phyloP scores from a whole-genome alignment of 2,888 invertebrate genomes.

The Acholoe squamosa region DNA sequence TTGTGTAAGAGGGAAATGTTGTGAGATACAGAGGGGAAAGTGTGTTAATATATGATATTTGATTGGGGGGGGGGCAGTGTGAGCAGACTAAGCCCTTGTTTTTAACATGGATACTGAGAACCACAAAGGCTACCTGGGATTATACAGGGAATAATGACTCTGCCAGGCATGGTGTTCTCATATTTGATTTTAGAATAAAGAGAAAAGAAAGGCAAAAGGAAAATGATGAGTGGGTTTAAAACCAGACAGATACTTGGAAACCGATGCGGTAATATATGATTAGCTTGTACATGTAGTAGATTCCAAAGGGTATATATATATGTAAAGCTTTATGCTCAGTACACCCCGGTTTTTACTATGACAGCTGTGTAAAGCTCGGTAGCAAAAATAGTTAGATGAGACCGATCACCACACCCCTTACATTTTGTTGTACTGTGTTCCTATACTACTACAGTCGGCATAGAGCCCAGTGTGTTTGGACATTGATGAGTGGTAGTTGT shows the following conservation, averaged over 20 bases:
- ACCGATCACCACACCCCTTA: not conserved
- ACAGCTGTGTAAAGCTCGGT: not conserved
- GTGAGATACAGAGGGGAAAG: no score
- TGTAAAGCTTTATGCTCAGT: not conserved
- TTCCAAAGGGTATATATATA: no score
- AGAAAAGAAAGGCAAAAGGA: not conserved
- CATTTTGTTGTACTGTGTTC: not conserved
- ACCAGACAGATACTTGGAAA: not conserved
- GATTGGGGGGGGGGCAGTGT: no score
- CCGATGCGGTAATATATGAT: no score
- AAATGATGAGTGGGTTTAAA: not conserved
- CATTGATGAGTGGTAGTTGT: not conserved
- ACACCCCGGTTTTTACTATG: not conserved
- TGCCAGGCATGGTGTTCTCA: no score
- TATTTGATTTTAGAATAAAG: no score
- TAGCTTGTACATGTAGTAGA: no score
- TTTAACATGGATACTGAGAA: no score
- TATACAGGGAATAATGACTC: no score
- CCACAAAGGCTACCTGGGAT: no score
- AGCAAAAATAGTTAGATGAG: constrained; percentile 15
- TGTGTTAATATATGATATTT: no score
- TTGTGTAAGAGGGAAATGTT: not conserved
- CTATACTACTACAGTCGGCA: not conserved
- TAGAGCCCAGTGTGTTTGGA: not conserved
- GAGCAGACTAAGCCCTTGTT: no score